These are phyloP conservation scores for Haemorhous mexicanus DNA, from an alignment of 2,113 vertebrate species.

Conservation along the genomic window DNA sequence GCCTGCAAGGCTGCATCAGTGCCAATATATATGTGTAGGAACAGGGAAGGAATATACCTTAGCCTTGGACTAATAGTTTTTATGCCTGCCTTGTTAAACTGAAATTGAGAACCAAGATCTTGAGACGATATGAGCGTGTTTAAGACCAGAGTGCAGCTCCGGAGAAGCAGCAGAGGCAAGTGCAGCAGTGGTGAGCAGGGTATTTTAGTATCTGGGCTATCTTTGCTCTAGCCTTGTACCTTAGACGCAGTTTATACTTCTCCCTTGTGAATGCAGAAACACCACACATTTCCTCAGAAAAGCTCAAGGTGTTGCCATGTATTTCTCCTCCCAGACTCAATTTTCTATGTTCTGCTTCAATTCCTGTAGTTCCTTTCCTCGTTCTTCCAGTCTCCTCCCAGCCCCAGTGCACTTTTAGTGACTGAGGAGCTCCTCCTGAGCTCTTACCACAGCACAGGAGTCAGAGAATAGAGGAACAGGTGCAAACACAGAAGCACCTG, in stretches of 20 bases:
- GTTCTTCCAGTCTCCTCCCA: background rate
- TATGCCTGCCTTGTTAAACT: background rate
- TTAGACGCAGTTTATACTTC: background rate
- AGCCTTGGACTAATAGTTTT: background rate
- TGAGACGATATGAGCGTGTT: background rate
- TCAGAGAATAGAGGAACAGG: background rate
- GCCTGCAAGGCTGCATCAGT: background rate
- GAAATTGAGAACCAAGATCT: background rate
- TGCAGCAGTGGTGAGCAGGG: background rate
- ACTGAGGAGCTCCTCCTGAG: background rate
- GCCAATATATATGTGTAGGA: background rate
- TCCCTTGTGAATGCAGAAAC: background rate
- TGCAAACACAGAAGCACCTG: background rate
- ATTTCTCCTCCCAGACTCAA: background rate
- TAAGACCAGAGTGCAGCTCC: rapidly evolving
- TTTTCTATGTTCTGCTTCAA: background rate
- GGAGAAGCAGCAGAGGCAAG: background rate
- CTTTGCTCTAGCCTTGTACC: background rate
- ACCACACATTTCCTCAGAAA: background rate
- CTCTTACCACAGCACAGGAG: background rate
- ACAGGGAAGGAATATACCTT: background rate
- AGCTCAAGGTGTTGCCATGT: background rate
- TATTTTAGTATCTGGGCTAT: background rate
- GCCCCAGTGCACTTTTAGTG: background rate
- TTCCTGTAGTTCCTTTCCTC: background rate